Conservation (phyloP, 2,888 invertebrate genomes). For the Spisula subtruncata region DNA sequence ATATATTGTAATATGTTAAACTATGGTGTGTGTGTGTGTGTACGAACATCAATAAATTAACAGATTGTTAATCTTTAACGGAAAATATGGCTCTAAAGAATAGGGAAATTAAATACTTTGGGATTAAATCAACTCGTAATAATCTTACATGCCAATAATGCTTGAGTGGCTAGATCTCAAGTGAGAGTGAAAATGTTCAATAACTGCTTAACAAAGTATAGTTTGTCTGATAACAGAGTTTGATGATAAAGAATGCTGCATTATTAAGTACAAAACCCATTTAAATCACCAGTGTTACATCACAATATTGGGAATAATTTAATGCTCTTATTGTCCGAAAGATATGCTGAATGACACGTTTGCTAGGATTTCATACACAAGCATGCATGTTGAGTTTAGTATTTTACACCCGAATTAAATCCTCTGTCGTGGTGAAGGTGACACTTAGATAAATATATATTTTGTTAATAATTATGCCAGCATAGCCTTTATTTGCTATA, state of each 20-base stretch:
- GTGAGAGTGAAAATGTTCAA: not conserved
- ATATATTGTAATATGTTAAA: not conserved
- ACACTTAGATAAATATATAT: no score
- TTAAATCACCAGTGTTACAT: no score
- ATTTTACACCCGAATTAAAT: no score
- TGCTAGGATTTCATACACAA: no score
- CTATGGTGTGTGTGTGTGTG: no score
- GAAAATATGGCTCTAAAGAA: not conserved
- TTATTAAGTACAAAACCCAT: not conserved
- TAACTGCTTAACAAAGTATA: not conserved
- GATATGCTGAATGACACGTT: no score
- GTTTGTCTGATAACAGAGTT: not conserved
- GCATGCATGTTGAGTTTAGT: no score
- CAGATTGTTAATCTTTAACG: not conserved
- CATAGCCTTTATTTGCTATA: no score
- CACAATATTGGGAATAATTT: no score
- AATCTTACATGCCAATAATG: slow-evolving; percentile 6
- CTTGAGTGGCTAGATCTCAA: not conserved
- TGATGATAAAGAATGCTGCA: not conserved
- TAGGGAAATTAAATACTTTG: not conserved
- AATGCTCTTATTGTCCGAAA: no score
- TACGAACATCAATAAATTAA: not conserved
- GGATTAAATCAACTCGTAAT: not conserved
- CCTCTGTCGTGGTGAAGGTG: no score
- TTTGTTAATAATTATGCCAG: no score